Evolutionary conservation across 2,888 invertebrate genomes (phyloP), one percentile per base, ranked within the genome.

Genomic region (Taenaris catops): DNA sequence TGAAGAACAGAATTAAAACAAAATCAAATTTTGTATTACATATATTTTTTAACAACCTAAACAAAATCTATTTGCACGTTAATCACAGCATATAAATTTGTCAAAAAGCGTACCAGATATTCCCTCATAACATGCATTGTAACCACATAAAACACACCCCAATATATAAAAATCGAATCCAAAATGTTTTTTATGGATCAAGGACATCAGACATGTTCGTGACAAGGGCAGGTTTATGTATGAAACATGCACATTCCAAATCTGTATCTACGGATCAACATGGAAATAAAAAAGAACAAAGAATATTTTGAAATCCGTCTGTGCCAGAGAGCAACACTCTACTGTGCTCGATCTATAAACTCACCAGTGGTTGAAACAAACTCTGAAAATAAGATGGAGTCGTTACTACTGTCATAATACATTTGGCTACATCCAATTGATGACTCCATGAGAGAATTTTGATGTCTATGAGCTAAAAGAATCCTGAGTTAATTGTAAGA

Each of bases 371-470:
- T 74, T 73, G 87, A 83, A 68, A 87, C 73, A 84, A 74, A 80
- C 65, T 87, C 87, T 87, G 87, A 87, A 87, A 87, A 83, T 69
- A 84, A 83, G 69, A 79, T 83, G 86, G 84, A 86, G 84, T 63
- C 84, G 59, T 86, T 86, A 86, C 86, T 84, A 83, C 75, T 70
- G 60, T 60, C 50, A 52, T 53, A 48, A 53, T 56, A 62, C 44
- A 53, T 27, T n/a, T 44, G 52, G 53, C 79, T 78, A 80, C 61
- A 46, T 55, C 83, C 83, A 81, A 84, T 81, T 62, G 33, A 51
- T 65, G 86, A 86, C 86, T 86, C 86, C 86, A 76, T 70, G 38
- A 46, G 50, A 58, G 42, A 76, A 80, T 81, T 81, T 81, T 58
- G 68, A 46, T 49, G 46, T 48, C 68, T 64, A 62, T 40, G 39